Evolutionary conservation across 1,140 invertebrate genomes (phyloP).

Genomic region (Littorina saxatilis): DNA sequence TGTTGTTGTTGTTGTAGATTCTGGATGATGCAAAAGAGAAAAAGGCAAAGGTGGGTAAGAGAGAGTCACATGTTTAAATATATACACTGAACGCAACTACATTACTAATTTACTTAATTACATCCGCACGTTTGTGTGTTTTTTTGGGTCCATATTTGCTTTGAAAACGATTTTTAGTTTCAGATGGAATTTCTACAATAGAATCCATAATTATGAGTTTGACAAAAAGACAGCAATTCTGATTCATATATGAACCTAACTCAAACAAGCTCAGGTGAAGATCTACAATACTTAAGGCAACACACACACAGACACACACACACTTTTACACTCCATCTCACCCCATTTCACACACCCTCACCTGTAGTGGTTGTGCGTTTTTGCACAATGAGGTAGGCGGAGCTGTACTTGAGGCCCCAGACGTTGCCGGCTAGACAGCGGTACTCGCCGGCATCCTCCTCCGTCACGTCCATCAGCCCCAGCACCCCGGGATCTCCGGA

Average conservation of each 20-base stretch:
- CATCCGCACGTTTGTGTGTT: no score
- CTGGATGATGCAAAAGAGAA: neutral
- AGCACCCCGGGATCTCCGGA: slow-evolving; percentile 81
- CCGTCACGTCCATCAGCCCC: slow-evolving; percentile 86
- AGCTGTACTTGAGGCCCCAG: slow-evolving; percentile 84
- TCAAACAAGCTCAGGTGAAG: no score
- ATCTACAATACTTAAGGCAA: no score
- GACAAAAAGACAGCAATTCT: no score
- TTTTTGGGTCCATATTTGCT: no score
- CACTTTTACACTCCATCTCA: neutral
- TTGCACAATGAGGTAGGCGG: slow-evolving; percentile 87
- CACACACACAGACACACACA: neutral
- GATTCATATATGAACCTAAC: no score
- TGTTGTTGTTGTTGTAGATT: slow-evolving; percentile 24
- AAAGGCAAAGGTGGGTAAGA: neutral
- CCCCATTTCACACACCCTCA: neutral
- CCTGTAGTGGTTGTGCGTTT: slow-evolving; percentile 19
- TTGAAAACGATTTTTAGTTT: no score
- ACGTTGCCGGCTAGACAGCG: slow-evolving; percentile 90
- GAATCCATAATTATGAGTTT: no score
- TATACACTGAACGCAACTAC: no score
- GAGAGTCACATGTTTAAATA: no score
- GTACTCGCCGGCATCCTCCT: slow-evolving; percentile 92
- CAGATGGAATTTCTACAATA: no score
- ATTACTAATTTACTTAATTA: no score